Conservation (phyloP, 2,888 invertebrate genomes). For the Cordilura impudica region DNA sequence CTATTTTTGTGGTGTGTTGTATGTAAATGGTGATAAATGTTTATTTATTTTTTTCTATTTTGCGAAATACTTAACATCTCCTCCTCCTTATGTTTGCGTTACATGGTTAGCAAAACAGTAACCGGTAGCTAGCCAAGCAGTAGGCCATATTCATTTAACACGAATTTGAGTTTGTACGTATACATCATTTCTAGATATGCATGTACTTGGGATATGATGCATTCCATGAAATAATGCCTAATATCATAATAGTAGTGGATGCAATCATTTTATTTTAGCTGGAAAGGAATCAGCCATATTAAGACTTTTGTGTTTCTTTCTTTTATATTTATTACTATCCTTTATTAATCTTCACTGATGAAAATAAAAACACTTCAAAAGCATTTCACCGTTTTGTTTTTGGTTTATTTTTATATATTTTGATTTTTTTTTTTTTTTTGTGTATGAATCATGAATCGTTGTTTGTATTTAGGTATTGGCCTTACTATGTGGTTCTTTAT, state of each 20-base stretch:
- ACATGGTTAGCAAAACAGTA: constrained; percentile 6
- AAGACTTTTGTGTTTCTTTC: constrained; percentile 12
- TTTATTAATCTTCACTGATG: constrained; percentile 20
- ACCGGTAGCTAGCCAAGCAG: constrained; percentile 35
- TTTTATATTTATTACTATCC: constrained; percentile 28
- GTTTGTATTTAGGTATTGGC: constrained; percentile 22
- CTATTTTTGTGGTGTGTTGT: neutral
- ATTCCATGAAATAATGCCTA: neutral
- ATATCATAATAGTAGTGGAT: too few relatives aligned
- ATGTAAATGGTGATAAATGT: constrained; percentile 49
- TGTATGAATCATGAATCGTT: constrained; percentile 36
- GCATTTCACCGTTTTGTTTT: constrained; percentile 33
- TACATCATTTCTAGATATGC: neutral
- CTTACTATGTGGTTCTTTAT: constrained; percentile 36
- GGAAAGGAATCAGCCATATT: neutral
- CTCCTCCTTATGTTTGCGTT: neutral
- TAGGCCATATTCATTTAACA: constrained; percentile 40
- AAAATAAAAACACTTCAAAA: constrained; percentile 34
- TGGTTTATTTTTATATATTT: constrained; percentile 6
- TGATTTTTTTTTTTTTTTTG: constrained; percentile 27
- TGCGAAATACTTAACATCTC: constrained; percentile 9
- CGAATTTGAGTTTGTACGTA: constrained; percentile 12
- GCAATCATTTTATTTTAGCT: too few relatives aligned
- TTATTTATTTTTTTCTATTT: too few relatives aligned
- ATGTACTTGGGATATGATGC: constrained; percentile 2